Evolutionary conservation across 2,888 invertebrate species (phyloP), one percentile per base, ranked within the genome.

Genomic region (Drosophila prolongata): DNA sequence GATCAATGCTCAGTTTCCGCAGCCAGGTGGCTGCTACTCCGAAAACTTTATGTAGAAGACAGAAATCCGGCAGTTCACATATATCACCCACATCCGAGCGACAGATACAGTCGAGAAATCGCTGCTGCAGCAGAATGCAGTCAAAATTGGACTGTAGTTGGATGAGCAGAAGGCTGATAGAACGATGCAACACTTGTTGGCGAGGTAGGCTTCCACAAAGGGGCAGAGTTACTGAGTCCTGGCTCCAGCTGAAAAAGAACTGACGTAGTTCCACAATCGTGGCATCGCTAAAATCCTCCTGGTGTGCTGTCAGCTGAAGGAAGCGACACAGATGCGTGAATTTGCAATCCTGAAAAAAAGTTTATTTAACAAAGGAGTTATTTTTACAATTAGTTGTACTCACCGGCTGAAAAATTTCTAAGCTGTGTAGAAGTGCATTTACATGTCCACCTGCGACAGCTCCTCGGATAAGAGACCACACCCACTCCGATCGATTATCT

Each of bases 361-460:
- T 16, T 30, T 6, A 8, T 5, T 24, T 19, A 24, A 44, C 1
- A 13, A 24, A 5, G 8, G 1, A 16, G 1, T 4, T 16, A 11
- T 2, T 27, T 13, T 13, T 9, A 16, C 10, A 30, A 27, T 10
- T 0, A 11, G 2, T 6, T 14, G 1, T n/a, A 56, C 94, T 94
- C 58, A 95, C 95, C 78, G 95, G 94, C 91, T 95, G 94, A 90
- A 96, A 96, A 78, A 96, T 94, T 49, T 93, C 91, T 86, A 95
- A 94, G 69, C 96, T 95, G 80, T 95, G 94, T 52, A 94, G 93
- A 27, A 96, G 89, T 0, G 95, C 95, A 42, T 93, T 93, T 6
- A 95, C 92, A 79, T 94, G 95, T 11, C 94, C 94, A 30, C 93
- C 92, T 14, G 92, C 89, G 9, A 96, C 85, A 14, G 89, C 83